phyloP scores from a whole-genome alignment of 2,888 invertebrate genomes.

The Lasioglossum malachurum region DNA sequence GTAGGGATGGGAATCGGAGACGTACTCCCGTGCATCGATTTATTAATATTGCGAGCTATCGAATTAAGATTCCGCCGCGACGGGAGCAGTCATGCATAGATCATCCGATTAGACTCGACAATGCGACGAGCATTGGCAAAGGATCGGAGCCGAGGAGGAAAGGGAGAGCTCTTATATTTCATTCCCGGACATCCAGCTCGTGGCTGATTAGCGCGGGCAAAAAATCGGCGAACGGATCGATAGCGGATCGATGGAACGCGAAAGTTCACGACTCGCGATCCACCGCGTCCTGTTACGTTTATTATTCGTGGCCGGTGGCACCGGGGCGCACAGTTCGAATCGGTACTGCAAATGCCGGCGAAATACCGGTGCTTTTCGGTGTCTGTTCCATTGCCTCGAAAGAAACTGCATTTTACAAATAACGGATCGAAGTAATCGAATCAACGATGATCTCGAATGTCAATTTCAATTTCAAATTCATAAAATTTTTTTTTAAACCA shows the following conservation, averaged over 20 bases:
- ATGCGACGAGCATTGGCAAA: constrained; percentile 53
- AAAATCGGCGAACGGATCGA: constrained; percentile 64
- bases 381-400: not conserved
- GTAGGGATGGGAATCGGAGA: not conserved
- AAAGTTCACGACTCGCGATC: constrained; percentile 49
- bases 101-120: constrained; percentile 70
- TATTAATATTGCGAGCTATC: constrained; percentile 69
- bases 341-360: not conserved
- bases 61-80: constrained; percentile 68
- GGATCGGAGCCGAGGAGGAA: constrained; percentile 4
- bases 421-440: not conserved
- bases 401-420: not conserved
- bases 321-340: not conserved
- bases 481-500: too few species aligned
- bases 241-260: constrained; percentile 66
- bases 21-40: constrained; percentile 28
- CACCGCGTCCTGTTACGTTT: constrained; percentile 42
- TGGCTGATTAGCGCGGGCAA: constrained; percentile 68
- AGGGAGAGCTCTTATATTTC: constrained; percentile 61
- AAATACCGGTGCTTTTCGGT: not conserved
- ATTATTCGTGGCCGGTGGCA: constrained; percentile 9
- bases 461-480: too few species aligned
- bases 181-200: constrained; percentile 66
- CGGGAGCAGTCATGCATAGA: constrained; percentile 67
- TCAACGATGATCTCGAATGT: not conserved